Base-by-base conservation (phyloP, 2,113 vertebrate genomes). In the Callorhinus ursinus region DNA sequence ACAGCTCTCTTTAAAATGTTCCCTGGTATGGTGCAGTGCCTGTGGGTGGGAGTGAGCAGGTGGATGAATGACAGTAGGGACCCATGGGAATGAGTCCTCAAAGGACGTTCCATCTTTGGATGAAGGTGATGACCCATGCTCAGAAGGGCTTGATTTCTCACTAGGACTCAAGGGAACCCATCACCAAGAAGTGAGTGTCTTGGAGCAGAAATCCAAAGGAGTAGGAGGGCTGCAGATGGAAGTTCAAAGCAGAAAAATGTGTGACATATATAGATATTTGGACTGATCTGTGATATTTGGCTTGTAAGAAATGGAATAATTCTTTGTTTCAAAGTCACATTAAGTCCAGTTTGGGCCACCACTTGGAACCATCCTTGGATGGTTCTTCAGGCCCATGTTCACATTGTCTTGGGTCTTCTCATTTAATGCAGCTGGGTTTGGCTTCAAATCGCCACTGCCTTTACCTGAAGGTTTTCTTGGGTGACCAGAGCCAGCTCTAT, bases 301-400 rank as follows among this genome's bases (percentile, higher is more conserved):
- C 16, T 55, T 18, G 4, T n/a, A 26, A 94, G 36, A 79, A 83
- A 59, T 79, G 61, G 22, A 72, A 26, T 9, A 67, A 33, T 53
- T 26, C 15, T 65, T 57, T 71, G 10, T 80, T 95, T 79, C 90
- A 26, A 84, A 93, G 53, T 94, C 82, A 79, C 46, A 15, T 71
- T n/a, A 93, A 69, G 28, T 28, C 26, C 36, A 57, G 21, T 87
- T 81, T 79, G 69, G 95, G 33, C 49, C 49, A 46, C 24, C 4
- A 11, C 9, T 94, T 72, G 4, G 33, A 69, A 36, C 33, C 33
- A 69, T 36, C 28, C 53, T 74, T 59, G 33, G 59, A 39, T 28
- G 80, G 31, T 71, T 63, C 71, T 36, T 22, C 33, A 72, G 28
- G 36, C 5, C 15, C 42, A n/a, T 19, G 15, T 2, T 80, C 36